Conservation (phyloP, 2,113 vertebrate species). For the Scomber japonicus region DNA sequence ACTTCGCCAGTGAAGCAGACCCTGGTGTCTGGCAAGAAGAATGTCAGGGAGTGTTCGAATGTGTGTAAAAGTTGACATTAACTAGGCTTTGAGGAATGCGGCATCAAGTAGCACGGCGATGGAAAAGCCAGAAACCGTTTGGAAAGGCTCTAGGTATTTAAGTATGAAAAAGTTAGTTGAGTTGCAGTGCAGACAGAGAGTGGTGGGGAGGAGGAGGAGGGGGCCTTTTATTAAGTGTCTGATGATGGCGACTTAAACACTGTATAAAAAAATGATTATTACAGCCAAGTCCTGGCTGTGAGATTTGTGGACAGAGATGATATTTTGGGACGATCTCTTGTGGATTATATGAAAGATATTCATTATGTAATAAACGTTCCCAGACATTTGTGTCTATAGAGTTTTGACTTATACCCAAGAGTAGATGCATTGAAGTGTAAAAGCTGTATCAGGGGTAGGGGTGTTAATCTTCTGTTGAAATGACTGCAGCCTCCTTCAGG, state of each 20-base stretch:
- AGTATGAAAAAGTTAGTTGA: slow-evolving; percentile 24
- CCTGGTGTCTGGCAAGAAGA: slow-evolving; percentile 65
- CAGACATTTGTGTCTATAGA: slow-evolving; percentile 16
- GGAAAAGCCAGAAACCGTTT: slow-evolving; percentile 54
- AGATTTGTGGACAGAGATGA: background rate
- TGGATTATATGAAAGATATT: slow-evolving; percentile 8
- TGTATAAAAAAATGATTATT: slow-evolving; percentile 2
- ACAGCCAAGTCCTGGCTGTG: slow-evolving; percentile 14
- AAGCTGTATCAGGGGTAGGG: background rate
- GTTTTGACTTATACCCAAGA: slow-evolving; percentile 19
- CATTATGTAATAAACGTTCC: slow-evolving; percentile 27
- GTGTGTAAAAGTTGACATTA: slow-evolving; percentile 69
- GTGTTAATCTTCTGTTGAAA: slow-evolving; percentile 50
- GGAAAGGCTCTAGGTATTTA: slow-evolving; percentile 26
- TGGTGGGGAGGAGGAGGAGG: background rate
- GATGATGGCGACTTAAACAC: slow-evolving; percentile 33
- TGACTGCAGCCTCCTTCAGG: slow-evolving; percentile 20
- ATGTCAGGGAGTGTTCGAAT: slow-evolving; percentile 73
- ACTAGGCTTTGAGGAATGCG: slow-evolving; percentile 66
- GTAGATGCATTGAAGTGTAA: slow-evolving; percentile 12
- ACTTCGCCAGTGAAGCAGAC: slow-evolving; percentile 57
- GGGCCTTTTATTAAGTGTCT: slow-evolving; percentile 37
- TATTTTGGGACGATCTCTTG: slow-evolving; percentile 13
- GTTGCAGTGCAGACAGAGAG: slow-evolving; percentile 10
- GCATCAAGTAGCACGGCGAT: slow-evolving; percentile 50